Conservation (phyloP, 2,888 invertebrate genomes). For the Euspilapteryx auroguttella region DNA sequence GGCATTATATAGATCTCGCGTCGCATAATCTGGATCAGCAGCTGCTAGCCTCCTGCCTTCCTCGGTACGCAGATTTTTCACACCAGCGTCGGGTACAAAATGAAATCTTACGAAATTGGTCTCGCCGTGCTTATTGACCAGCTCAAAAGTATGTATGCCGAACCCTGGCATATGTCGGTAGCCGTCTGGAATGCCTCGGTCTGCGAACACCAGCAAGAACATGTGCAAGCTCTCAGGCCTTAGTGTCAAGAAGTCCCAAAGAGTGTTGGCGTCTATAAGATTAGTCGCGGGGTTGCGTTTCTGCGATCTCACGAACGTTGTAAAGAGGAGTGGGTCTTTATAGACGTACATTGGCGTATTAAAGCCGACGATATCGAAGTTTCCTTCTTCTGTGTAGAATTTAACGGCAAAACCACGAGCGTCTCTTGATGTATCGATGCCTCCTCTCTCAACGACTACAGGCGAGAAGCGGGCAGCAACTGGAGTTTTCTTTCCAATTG, state of each 20-base stretch:
- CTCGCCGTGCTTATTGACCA: constrained; percentile 72
- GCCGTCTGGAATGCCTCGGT: constrained; percentile 88
- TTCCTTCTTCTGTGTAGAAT: constrained; percentile 87
- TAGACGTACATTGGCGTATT: constrained; percentile 89
- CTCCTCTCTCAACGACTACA: constrained; percentile 81
- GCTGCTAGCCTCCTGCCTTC: constrained; percentile 67
- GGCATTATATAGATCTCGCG: constrained; percentile 82
- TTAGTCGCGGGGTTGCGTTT: constrained; percentile 89
- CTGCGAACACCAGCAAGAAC: constrained; percentile 77
- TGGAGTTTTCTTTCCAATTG: constrained; percentile 75
- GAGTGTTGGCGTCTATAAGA: constrained; percentile 83
- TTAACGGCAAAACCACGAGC: constrained; percentile 89
- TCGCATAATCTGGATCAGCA: constrained; percentile 81
- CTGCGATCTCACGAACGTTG: constrained; percentile 89
- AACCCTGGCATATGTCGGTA: constrained; percentile 91
- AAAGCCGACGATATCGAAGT: constrained; percentile 88
- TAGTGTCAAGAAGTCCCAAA: constrained; percentile 88
- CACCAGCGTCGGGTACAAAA: constrained; percentile 83
- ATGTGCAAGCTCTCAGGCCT: constrained; percentile 85
- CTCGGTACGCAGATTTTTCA: constrained; percentile 70
- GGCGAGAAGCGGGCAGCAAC: constrained; percentile 77
- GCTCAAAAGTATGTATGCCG: constrained; percentile 86
- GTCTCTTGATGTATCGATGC: constrained; percentile 83
- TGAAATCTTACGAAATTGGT: constrained; percentile 85
- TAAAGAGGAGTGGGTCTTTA: constrained; percentile 83